Base-by-base conservation (phyloP, 1,140 invertebrate genomes). In the Orchestia grillus region DNA sequence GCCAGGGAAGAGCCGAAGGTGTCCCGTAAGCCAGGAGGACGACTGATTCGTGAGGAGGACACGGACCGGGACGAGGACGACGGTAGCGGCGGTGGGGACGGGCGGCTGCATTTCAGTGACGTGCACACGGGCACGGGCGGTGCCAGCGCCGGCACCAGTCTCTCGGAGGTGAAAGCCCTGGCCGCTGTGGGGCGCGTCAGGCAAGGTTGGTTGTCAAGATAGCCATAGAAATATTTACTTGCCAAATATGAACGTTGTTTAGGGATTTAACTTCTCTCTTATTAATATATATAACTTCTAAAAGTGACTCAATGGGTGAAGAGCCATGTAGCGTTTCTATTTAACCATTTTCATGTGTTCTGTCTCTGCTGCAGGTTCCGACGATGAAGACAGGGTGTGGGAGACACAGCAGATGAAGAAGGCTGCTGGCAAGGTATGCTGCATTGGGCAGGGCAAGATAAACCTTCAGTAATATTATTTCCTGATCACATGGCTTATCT, bases 11-110 rank as follows among this genome's bases (percentile, higher is more conserved):
- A 98, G 44, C 43, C 44, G 11, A 94, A 94, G 40, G 92, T 94
- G 92, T 47, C 92, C 36, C 43, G 19, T 0, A 94, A 97, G 96
- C 97, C 97, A 92, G 98, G 98, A 96, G 98, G 98, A 19, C 98
- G 98, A 87, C 97, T 99, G 96, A 98, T 98, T 44, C 98, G 99
- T 95, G 99, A 99, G 97, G 99, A 99, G 97, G 99, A 99, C 97
- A 98, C 99, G 97, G 98, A 99, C 96, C 98, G 98, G 95, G 99
- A 98, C 97, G 98, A 98, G 96, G 98, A 98, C 97, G 98, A 98
- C 96, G 98, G 98, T 96, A 97, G 97, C 96, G 97, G 97, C 43
- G 98, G 92, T 0, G 92, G 92, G 92, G 92, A 94, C 44, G 92
- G 92, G 41, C 92, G 92, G 41, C 92, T 94, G 44, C 92, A 94